Conservation (phyloP, 2,888 invertebrate species). For the Hoplodrina ambigua region DNA sequence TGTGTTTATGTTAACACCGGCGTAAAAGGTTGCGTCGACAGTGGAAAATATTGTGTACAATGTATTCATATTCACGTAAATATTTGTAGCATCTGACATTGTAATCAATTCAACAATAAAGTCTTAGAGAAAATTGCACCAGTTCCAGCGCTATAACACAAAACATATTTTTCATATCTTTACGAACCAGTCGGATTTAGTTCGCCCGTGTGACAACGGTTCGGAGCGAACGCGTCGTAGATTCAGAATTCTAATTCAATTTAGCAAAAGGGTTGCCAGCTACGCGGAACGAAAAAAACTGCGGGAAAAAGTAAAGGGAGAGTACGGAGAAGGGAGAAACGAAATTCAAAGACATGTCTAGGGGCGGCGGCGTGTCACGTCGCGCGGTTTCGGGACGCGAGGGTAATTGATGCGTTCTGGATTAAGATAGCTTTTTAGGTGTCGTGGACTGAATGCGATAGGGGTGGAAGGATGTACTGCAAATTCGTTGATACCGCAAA, state of each 20-base stretch:
- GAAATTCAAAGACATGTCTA: conserved; percentile 84
- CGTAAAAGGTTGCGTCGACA: conserved; percentile 46
- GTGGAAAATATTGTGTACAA: conserved; percentile 40
- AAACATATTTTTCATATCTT: conserved; percentile 54
- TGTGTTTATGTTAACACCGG: conserved; percentile 52
- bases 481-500: conserved; percentile 57
- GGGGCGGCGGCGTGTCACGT: conserved; percentile 84
- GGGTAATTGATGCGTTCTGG: conserved; percentile 84
- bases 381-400: conserved; percentile 73
- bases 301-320: conserved; percentile 63
- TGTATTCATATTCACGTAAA: conserved; percentile 50
- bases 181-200: conserved; percentile 41
- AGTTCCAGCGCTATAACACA: conserved; percentile 22
- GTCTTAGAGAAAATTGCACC: conserved; percentile 45
- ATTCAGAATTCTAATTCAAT: conserved; percentile 83
- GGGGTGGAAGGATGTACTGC: conserved; percentile 59
- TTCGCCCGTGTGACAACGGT: conserved; percentile 60
- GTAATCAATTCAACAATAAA: conserved; percentile 58
- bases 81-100: conserved; percentile 53
- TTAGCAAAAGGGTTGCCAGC: conserved; percentile 87
- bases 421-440: conserved; percentile 77
- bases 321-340: conserved; percentile 60
- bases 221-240: conserved; percentile 66
- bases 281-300: conserved; percentile 82
- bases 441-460: conserved; percentile 66